A percentile compares a stretch with the other conserved stretches of the same genome.
phyloP scores from a whole-genome alignment of 2,797 vertebrate genomes.

The Cheirogaleus major region DNA sequence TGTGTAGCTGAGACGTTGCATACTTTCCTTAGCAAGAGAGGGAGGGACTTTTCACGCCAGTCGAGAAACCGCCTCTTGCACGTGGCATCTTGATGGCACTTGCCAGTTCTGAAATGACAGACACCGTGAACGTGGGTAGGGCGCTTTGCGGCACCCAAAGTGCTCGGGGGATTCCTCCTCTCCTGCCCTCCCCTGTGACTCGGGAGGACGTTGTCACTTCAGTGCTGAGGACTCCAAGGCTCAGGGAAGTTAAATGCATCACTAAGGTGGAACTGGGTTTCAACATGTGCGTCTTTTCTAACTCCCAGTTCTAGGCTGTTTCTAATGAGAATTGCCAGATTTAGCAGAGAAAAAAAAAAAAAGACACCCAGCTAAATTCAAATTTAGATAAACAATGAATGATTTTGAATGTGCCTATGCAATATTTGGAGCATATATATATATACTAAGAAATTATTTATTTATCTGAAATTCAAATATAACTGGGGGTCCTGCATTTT shows the following conservation, averaged over 20 bases:
- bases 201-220: background rate
- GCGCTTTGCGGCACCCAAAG: background rate
- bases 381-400: background rate
- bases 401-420: background rate
- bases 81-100: background rate
- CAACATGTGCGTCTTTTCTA: background rate
- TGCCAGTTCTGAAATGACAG: background rate
- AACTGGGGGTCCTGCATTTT: background rate
- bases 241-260: accelerated
- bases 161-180: accelerated
- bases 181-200: background rate
- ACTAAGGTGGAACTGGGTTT: background rate
- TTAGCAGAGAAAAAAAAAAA: background rate
- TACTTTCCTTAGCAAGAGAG: background rate
- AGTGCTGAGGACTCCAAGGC: too few species aligned
- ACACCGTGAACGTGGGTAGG: background rate
- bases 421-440: background rate
- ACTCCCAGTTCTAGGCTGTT: background rate
- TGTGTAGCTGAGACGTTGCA: background rate
- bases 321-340: background rate
- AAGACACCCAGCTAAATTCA: background rate
- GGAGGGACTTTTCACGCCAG: background rate
- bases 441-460: background rate
- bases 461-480: background rate
- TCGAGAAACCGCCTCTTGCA: background rate